These are phyloP conservation scores for Anastatus disparis DNA, from an alignment of 1,140 invertebrate species.

Conservation along the genomic window DNA sequence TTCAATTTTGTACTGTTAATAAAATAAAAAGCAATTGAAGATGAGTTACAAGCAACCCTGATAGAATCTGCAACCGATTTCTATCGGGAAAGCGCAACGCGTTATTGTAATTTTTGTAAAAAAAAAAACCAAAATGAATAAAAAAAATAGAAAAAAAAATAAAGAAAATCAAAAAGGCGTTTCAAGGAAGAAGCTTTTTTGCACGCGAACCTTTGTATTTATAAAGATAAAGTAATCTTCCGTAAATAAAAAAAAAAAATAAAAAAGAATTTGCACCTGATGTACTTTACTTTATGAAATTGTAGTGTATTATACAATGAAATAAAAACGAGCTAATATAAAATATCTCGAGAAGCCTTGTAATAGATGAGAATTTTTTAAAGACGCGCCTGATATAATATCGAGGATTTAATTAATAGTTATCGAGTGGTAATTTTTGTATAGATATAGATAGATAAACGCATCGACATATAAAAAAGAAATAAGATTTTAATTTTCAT, in stretches of 20 bases:
- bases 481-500: not conserved
- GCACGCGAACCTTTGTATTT: conserved; percentile 18
- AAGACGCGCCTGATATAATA: too few species aligned
- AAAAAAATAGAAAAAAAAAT: too few species aligned
- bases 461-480: conserved; percentile 3
- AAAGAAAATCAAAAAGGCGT: not conserved
- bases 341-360: conserved; percentile 12
- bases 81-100: not conserved
- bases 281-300: conserved; percentile 18
- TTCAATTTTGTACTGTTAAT: not conserved
- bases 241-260: too few species aligned
- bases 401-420: too few species aligned
- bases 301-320: conserved; percentile 10
- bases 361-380: conserved; percentile 16
- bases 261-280: not conserved
- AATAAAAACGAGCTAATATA: conserved; percentile 11
- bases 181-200: conserved; percentile 8
- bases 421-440: conserved; percentile 5
- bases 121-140: conserved; percentile 13
- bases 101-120: conserved; percentile 26
- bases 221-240: not conserved
- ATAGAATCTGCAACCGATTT: too few species aligned
- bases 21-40: not conserved
- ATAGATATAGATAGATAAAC: not conserved
- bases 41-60: too few species aligned